Conservation (phyloP, 37 sponge, comb jelly and placozoan genomes). For the Agelas oroides region DNA sequence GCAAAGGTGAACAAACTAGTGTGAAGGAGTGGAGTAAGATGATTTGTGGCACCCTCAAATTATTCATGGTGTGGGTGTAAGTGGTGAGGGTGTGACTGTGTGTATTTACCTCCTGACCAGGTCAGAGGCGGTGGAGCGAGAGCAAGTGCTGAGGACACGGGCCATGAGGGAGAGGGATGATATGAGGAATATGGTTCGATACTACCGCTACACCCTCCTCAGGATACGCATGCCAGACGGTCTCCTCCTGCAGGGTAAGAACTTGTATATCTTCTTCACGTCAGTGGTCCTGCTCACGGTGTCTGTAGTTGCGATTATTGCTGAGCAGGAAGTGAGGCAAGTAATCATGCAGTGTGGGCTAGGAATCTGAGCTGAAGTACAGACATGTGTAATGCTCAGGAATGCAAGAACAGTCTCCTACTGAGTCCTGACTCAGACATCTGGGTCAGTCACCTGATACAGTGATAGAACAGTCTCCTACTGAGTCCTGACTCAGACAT, state of each 20-base stretch:
- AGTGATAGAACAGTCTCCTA: too few relatives aligned
- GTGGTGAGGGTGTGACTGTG: slow-evolving; percentile 25
- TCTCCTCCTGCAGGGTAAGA: slow-evolving; percentile 74
- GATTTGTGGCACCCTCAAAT: background rate
- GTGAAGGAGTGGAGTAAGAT: background rate
- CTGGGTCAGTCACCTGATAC: too few relatives aligned
- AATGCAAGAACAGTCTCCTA: too few relatives aligned
- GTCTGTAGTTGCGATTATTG: too few relatives aligned
- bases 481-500: too few relatives aligned
- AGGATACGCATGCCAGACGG: slow-evolving; percentile 78
- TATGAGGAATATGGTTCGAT: slow-evolving; percentile 39
- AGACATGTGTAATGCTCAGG: too few relatives aligned
- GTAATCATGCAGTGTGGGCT: background rate
- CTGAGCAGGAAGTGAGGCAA: too few relatives aligned
- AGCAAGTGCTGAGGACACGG: slow-evolving; percentile 58
- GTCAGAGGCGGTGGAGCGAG: slow-evolving; percentile 57
- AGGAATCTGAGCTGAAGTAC: too few relatives aligned
- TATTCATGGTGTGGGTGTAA: background rate
- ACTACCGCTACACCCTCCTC: slow-evolving; percentile 72
- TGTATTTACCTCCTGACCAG: slow-evolving; percentile 40
- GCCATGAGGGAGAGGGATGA: slow-evolving; percentile 88
- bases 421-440: too few relatives aligned
- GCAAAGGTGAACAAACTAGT: slow-evolving; percentile 33
- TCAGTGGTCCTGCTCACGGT: too few relatives aligned
- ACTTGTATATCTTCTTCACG: too few relatives aligned